phyloP scores from a whole-genome alignment of 2,888 invertebrate species.

The Lathronympha strigana region DNA sequence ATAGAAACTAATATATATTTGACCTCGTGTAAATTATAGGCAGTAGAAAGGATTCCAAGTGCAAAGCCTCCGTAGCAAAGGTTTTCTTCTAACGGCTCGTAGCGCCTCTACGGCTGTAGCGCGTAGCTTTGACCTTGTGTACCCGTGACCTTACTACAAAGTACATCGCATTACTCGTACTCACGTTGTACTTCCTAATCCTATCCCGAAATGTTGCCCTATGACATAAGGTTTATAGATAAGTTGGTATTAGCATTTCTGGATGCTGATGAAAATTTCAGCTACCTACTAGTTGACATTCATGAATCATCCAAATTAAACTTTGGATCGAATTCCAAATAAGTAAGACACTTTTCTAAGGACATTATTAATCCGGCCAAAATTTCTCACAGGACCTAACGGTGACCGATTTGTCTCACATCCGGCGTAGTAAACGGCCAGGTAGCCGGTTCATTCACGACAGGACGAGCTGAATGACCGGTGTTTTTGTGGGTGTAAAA shows the following conservation, averaged over 20 bases:
- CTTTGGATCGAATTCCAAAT: constrained; percentile 14
- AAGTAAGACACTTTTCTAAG: constrained; percentile 8
- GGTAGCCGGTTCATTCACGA: constrained; percentile 73
- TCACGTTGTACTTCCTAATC: background rate
- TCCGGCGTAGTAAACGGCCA: constrained; percentile 67
- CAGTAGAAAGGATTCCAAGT: background rate
- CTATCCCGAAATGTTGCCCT: background rate
- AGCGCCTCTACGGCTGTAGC: constrained; percentile 56
- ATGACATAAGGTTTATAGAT: background rate
- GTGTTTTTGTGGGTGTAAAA: constrained; percentile 47
- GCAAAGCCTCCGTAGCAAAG: constrained; percentile 55
- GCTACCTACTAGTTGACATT: too few relatives aligned
- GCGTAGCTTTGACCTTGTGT: constrained; percentile 68
- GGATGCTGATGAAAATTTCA: background rate
- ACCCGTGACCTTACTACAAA: constrained; percentile 31
- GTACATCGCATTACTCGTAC: constrained; percentile 8
- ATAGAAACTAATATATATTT: too few relatives aligned
- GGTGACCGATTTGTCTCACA: constrained; percentile 73
- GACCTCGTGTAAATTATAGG: background rate
- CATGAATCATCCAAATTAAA: background rate
- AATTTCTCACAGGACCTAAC: constrained; percentile 64
- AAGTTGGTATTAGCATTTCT: background rate
- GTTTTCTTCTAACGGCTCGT: constrained; percentile 55
- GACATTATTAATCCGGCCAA: constrained; percentile 21
- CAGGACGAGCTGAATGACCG: constrained; percentile 68